Percentiles rank a stretch among this genome's conserved stretches.
Conservation (phyloP, 2,113 vertebrate species). For the Meriones unguiculatus region DNA sequence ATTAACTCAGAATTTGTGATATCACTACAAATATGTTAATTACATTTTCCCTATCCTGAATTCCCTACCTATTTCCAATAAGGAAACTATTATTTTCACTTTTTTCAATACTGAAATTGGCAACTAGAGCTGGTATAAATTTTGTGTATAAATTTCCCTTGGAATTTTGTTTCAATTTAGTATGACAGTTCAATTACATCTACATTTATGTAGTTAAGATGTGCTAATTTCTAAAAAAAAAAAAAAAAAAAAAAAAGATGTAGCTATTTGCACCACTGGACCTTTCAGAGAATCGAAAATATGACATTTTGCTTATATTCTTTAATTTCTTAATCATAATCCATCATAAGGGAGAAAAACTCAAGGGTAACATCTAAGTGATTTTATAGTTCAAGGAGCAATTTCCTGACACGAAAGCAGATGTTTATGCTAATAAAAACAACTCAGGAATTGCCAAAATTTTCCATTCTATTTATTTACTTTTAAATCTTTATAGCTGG, state of each 20-base stretch:
- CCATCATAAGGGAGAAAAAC: slow-evolving; percentile 49
- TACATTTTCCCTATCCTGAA: slow-evolving; percentile 42
- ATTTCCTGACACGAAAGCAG: slow-evolving; percentile 53
- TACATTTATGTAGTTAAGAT: slow-evolving; percentile 63
- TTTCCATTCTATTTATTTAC: slow-evolving; percentile 53
- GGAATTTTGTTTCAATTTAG: slow-evolving; percentile 15
- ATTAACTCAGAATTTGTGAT: slow-evolving; percentile 58
- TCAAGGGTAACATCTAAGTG: slow-evolving; percentile 49
- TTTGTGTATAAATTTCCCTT: slow-evolving; percentile 41
- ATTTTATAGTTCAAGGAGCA: slow-evolving; percentile 49
- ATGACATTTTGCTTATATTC: not conserved
- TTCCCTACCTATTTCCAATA: slow-evolving; percentile 57
- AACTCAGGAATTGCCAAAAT: slow-evolving; percentile 71
- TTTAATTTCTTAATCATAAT: slow-evolving; percentile 64
- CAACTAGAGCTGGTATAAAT: slow-evolving; percentile 53
- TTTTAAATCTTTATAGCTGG: slow-evolving; percentile 80
- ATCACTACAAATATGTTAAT: slow-evolving; percentile 57
- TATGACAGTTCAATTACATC: slow-evolving; percentile 43
- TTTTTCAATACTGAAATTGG: not conserved
- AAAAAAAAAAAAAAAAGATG: not conserved
- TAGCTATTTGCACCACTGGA: not conserved
- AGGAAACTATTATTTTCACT: slow-evolving; percentile 53
- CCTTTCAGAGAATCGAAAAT: not conserved
- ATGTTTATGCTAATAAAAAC: slow-evolving; percentile 72
- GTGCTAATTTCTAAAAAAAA: not conserved